Evolutionary conservation across 2,113 vertebrate genomes (phyloP).

Genomic region (Leptobrachium leishanense): DNA sequence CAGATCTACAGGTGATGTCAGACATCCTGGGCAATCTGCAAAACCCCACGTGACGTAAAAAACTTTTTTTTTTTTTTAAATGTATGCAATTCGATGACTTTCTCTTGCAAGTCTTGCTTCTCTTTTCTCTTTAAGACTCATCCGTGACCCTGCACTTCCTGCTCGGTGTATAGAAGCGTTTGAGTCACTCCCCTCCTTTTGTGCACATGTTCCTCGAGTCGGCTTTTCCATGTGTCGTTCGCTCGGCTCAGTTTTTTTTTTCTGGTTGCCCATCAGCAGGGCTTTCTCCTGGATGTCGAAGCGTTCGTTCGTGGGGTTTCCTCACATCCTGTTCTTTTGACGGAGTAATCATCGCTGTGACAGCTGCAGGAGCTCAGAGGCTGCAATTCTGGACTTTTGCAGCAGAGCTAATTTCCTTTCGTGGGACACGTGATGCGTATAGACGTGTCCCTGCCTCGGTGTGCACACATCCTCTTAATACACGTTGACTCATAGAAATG

Average conservation of each 20-base stretch:
- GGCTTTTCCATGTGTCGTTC: not conserved
- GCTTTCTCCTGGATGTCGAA: too few relatives aligned
- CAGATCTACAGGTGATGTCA: too few relatives aligned
- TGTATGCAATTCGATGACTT: too few relatives aligned
- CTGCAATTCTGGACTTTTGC: constrained; percentile 17
- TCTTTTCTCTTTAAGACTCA: not conserved
- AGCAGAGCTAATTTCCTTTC: constrained; percentile 9
- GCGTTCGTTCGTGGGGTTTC: not conserved
- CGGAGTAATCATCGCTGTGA: not conserved
- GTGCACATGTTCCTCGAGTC: too few relatives aligned
- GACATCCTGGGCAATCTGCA: too few relatives aligned
- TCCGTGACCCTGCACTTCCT: not conserved
- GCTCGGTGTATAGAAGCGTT: not conserved
- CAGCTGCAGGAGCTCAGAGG: not conserved
- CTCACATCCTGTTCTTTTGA: not conserved
- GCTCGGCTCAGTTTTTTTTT: not conserved
- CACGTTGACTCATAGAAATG: too few relatives aligned
- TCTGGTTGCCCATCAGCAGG: too few relatives aligned
- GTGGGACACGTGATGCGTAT: not conserved
- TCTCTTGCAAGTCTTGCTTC: not conserved
- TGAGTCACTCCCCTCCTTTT: too few relatives aligned
- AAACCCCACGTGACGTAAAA: too few relatives aligned
- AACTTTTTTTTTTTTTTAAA: too few relatives aligned
- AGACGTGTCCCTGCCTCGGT: too few relatives aligned
- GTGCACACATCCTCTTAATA: too few relatives aligned